A percentile compares a stretch with the other conserved stretches of the same genome.
These are phyloP conservation scores for Pyralis farinalis DNA, from an alignment of 2,888 invertebrate species.

Conservation along the genomic window DNA sequence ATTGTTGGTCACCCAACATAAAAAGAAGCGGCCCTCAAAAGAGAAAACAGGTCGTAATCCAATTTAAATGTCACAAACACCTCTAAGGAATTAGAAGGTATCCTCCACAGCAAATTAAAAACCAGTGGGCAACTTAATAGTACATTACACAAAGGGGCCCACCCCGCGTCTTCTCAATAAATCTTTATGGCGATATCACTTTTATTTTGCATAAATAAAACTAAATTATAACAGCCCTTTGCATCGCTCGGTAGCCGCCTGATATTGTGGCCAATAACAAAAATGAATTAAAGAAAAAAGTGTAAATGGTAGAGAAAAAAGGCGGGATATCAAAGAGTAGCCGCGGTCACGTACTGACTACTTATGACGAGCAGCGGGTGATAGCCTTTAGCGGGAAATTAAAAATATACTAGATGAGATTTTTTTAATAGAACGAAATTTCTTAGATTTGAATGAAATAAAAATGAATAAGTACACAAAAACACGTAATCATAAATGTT, in stretches of 20 bases:
- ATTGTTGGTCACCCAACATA: too few relatives aligned
- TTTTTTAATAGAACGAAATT: constrained; percentile 26
- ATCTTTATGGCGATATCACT: constrained; percentile 62
- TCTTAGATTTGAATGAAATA: constrained; percentile 41
- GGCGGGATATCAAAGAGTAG: constrained; percentile 62
- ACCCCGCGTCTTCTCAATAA: constrained; percentile 55
- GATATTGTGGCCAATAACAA: constrained; percentile 75
- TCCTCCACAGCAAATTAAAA: constrained; percentile 24
- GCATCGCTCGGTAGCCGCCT: constrained; percentile 74
- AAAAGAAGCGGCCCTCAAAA: too few relatives aligned
- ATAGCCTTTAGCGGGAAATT: constrained; percentile 50
- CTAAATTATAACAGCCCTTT: constrained; percentile 74
- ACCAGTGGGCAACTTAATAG: constrained; percentile 21
- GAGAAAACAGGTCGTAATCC: background rate
- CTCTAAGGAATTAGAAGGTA: constrained; percentile 15
- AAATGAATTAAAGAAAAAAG: constrained; percentile 65
- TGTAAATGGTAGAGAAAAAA: constrained; percentile 62
- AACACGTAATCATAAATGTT: background rate
- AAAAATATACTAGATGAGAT: constrained; percentile 55
- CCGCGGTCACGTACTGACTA: constrained; percentile 74
- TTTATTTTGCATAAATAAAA: constrained; percentile 80
- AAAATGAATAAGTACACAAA: constrained; percentile 22
- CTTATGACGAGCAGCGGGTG: constrained; percentile 75
- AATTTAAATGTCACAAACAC: constrained; percentile 15
- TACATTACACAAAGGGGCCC: constrained; percentile 24